Conservation (phyloP, 2,113 vertebrate species). For the Lagopus leucura region DNA sequence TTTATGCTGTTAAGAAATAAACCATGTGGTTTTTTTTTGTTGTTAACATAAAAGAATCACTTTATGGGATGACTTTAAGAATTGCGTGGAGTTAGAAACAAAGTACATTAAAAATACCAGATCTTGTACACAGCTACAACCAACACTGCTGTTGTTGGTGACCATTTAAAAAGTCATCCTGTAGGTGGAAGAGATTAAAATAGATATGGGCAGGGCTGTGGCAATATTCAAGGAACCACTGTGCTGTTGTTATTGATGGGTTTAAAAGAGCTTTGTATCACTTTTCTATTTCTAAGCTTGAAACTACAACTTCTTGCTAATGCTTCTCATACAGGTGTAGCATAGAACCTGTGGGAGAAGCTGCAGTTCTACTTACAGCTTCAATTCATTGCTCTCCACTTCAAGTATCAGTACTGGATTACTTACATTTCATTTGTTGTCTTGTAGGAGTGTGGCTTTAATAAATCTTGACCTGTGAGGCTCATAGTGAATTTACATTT, state of each 20-base stretch:
- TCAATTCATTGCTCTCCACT: not conserved
- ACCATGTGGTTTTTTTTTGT: not conserved
- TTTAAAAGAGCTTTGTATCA: not conserved
- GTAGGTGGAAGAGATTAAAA: not conserved
- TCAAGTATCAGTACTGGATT: not conserved
- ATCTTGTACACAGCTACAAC: not conserved
- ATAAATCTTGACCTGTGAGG: not conserved
- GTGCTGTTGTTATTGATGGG: not conserved
- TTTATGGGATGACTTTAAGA: not conserved
- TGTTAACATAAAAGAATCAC: not conserved
- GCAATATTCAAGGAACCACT: not conserved
- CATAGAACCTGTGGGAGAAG: not conserved
- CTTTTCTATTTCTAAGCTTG: not conserved
- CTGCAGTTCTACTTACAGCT: not conserved
- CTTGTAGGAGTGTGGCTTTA: not conserved
- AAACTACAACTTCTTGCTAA: not conserved
- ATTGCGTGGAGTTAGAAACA: not conserved
- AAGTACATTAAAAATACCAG: not conserved
- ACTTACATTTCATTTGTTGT: not conserved
- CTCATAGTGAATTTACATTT: not conserved
- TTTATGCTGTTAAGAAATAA: not conserved
- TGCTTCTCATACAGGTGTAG: not conserved
- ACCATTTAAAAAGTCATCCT: not conserved
- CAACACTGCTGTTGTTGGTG: not conserved
- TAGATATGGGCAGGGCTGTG: not conserved